These are phyloP conservation scores for Rhinoptilus africanus DNA, from an alignment of 2,113 vertebrate species.

Conservation along the genomic window DNA sequence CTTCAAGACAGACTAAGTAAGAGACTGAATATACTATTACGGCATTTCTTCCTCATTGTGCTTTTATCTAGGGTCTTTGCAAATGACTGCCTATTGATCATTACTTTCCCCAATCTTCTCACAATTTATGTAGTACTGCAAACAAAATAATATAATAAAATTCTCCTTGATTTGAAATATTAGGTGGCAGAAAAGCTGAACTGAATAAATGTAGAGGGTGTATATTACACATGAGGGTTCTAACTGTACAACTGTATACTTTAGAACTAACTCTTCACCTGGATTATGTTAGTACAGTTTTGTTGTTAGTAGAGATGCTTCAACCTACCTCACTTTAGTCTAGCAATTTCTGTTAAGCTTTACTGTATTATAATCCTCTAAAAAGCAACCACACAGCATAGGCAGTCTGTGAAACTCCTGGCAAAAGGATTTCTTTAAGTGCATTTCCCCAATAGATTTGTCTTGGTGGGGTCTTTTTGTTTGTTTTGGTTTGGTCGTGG, in stretches of 20 bases:
- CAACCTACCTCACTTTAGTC: neutral
- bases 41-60: neutral
- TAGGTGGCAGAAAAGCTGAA: neutral
- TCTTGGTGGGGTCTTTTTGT: neutral
- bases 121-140: neutral
- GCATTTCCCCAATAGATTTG: neutral
- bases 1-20: neutral
- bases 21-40: neutral
- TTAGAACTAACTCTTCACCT: neutral
- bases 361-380: neutral
- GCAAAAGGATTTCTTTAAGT: neutral
- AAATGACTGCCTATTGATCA: neutral
- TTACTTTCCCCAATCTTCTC: neutral
- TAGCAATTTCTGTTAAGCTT: neutral
- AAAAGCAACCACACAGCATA: neutral
- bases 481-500: no score
- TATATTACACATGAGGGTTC: neutral
- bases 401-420: neutral
- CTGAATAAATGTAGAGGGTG: neutral
- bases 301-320: neutral
- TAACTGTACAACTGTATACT: neutral
- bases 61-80: neutral
- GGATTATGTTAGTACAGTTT: neutral
- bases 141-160: conserved; percentile 5
- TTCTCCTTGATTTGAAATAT: conserved; percentile 14